Evolutionary conservation across 2,113 vertebrate genomes (phyloP), one percentile per base, ranked within the genome.

Genomic region (Mugil cephalus): DNA sequence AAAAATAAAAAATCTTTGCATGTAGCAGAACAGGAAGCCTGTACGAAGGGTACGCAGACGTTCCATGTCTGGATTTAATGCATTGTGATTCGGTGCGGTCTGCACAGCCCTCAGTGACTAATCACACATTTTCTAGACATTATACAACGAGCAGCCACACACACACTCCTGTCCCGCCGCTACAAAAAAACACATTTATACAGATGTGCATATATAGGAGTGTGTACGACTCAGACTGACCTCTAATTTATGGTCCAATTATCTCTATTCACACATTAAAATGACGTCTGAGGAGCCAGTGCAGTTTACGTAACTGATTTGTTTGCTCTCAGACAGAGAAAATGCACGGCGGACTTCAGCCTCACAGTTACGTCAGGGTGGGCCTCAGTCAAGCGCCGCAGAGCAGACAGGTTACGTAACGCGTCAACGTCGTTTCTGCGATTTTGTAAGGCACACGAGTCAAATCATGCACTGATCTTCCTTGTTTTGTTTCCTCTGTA

Each of bases 221-320:
- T 1, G 45, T 0, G 10, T 7, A 8, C 11, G 17, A 4, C 9
- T 46, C 15, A 39, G 5, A 58, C 52, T 3, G 24, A 30, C 24
- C 24, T 30, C 24, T 0, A n/a, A 0, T 52, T 53, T 24, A 30
- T 2, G 24, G 24, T 30, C 24, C 24, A 30, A 30, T 30, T 30
- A 4, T 19, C 24, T 36, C 62, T 52, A 12, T 65, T 52, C 30
- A 34, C 63, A 13, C 0, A 0, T 30, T 0, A n/a, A 30, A 43
- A 10, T 15, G 30, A 62, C 8, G 51, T 40, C 18, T 64, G 60
- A 34, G 35, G 50, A 58, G 50, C 14, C 50, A 6, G 0, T 14
- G 38, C 13, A 48, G 19, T 48, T 62, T 42, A 39, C 56, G 39
- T 76, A 54, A 74, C 7, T 63, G 68, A 50, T 52, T 60, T 60